Base-by-base conservation (phyloP, 1,140 invertebrate genomes). In the Lordiphosa collinella region DNA sequence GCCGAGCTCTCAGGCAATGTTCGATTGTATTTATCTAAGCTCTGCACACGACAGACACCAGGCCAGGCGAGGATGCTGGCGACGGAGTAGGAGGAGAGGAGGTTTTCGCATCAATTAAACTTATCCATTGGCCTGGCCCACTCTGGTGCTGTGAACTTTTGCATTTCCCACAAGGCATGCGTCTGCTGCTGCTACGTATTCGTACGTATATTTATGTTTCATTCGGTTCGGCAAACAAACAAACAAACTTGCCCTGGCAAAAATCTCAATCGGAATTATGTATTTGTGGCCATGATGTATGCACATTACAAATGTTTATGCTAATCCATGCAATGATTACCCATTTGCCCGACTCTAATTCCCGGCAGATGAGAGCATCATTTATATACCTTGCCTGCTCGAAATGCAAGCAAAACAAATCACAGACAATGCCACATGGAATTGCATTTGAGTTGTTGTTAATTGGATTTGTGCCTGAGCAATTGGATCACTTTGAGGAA, bases 201-300 rank as follows among this genome's bases (percentile, higher is more conserved):
- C 72, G 78, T 78, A 76, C n/a, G n/a, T n/a, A 78, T 84, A 84
- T 84, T 84, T 84, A 78, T 84, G 78, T 84, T 84, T 84, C 57
- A 82, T 82, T 75, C 55, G 53, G 38, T 52, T 43, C 16, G 36
- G 14, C 35, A 69, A 44, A 53, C 47, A 56, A 62, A 46, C 61
- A 63, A 71, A 71, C 71, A 69, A 76, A 84, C 76, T 5, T 22
- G 6, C 84, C 78, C 78, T 84, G 78, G 58, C 54, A 62, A 59
- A 48, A 50, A 52, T 74, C 60, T 59, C 62, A 63, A 68, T 65
- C 64, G 60, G 43, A 67, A 73, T 63, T 29, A 22, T 22, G 4
- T 57, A 78, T 55, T 74, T 50, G 40, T 41, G 16, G 35, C 47
- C 56, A 29, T 41, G 72, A 65, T 49, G 50, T 49, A 64, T 58